phyloP scores from a whole-genome alignment of 2,113 vertebrate species.

The Nerophis lumbriciformis region DNA sequence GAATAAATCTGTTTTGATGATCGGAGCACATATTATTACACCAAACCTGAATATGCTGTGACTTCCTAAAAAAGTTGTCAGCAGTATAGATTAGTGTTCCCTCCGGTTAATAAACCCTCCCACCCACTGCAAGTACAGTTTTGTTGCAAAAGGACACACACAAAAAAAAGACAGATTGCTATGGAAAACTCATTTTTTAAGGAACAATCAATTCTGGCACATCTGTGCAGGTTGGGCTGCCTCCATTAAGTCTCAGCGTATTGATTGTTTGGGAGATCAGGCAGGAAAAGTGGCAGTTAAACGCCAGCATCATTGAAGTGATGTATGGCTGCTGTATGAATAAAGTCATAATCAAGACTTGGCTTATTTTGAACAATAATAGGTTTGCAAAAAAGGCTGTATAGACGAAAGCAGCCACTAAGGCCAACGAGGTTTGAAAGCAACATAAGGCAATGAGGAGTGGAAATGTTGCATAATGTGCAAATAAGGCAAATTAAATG shows the following conservation, averaged over 20 bases:
- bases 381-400: not conserved
- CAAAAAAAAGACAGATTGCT: conserved; percentile 20
- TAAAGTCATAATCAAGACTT: not conserved
- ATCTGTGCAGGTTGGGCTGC: conserved; percentile 15
- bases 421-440: not conserved
- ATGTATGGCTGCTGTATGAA: not conserved
- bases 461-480: no score
- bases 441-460: no score
- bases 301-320: conserved; percentile 2
- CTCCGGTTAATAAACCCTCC: conserved; percentile 16
- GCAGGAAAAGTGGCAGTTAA: conserved; percentile 9
- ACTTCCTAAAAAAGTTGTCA: conserved; percentile 32
- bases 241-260: conserved; percentile 22
- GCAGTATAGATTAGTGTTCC: conserved; percentile 22
- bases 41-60: conserved; percentile 13
- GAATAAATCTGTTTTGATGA: conserved; percentile 14
- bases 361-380: not conserved
- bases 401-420: not conserved
- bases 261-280: conserved; percentile 6
- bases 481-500: no score
- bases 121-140: conserved; percentile 4
- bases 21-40: conserved; percentile 10
- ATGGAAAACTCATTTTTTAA: conserved; percentile 25
- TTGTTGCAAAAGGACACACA: conserved; percentile 23
- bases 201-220: conserved; percentile 22